phyloP scores from a whole-genome alignment of 1,140 invertebrate genomes.

The Eriosoma lanigerum region DNA sequence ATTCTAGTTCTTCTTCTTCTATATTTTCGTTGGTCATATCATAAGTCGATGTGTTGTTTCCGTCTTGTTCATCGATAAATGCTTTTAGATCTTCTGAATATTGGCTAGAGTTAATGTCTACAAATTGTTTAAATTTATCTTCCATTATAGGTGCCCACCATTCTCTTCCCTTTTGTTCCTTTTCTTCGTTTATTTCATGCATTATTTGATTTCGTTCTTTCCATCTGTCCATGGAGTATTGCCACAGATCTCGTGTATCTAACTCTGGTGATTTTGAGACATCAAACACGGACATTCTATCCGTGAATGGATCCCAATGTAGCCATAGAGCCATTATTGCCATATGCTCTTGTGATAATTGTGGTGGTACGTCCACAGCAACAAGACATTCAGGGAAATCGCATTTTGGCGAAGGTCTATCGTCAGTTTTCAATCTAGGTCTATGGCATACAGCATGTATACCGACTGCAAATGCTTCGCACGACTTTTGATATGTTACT shows the following conservation, averaged over 20 bases:
- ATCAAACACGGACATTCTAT: conserved; percentile 54
- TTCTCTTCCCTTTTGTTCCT: background rate
- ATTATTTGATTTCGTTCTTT: background rate
- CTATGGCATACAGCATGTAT: conserved; percentile 62
- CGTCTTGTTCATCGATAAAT: background rate
- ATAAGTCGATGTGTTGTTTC: background rate
- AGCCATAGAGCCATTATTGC: conserved; percentile 65
- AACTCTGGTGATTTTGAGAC: conserved; percentile 52
- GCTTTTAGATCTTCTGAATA: conserved; percentile 22
- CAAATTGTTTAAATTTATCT: conserved; percentile 23
- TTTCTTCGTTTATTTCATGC: background rate
- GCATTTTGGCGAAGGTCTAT: conserved; percentile 62
- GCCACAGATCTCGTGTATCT: conserved; percentile 32
- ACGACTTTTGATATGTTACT: conserved; percentile 59
- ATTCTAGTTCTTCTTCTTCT: background rate
- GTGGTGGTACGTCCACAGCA: conserved; percentile 63
- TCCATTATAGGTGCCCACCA: conserved; percentile 12
- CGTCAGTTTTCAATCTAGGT: conserved; percentile 55
- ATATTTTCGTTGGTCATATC: too few relatives aligned
- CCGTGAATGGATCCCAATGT: conserved; percentile 65
- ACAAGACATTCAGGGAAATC: conserved; percentile 64
- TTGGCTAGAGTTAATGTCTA: background rate
- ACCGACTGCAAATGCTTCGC: conserved; percentile 60
- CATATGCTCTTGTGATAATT: conserved; percentile 62
- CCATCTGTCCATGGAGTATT: conserved; percentile 19